A percentile compares a stretch with the other conserved stretches of the same genome.
Conservation (phyloP, 2,888 invertebrate species). For the Apodemia mormo region DNA sequence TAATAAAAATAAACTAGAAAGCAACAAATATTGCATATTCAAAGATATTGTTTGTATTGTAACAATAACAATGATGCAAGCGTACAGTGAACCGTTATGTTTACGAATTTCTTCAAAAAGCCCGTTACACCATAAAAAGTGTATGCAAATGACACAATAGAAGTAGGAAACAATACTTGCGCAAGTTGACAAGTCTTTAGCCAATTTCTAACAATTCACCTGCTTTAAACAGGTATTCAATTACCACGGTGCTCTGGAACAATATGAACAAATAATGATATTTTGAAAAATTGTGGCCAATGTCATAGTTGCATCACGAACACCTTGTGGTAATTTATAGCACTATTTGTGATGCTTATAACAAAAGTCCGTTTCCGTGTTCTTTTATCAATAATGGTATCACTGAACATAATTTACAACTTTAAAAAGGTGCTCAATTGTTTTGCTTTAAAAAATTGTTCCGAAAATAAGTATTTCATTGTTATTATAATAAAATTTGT, state of each 20-base stretch:
- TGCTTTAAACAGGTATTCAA: constrained; percentile 73
- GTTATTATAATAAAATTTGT: constrained; percentile 56
- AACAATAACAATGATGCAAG: constrained; percentile 62
- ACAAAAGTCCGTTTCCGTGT: constrained; percentile 79
- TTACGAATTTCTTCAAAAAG: constrained; percentile 60
- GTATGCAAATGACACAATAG: constrained; percentile 42
- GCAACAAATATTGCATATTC: constrained; percentile 31
- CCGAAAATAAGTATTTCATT: not conserved
- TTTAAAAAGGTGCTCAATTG: constrained; percentile 16
- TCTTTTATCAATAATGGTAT: constrained; percentile 72
- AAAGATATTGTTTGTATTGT: constrained; percentile 53
- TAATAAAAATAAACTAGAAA: constrained; percentile 36
- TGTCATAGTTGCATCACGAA: constrained; percentile 51
- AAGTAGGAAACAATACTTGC: constrained; percentile 58
- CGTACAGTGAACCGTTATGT: constrained; percentile 65
- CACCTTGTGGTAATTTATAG: constrained; percentile 79
- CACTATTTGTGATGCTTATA: constrained; percentile 50
- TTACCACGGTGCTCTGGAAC: constrained; percentile 72
- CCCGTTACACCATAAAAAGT: constrained; percentile 66
- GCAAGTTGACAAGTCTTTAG: constrained; percentile 59
- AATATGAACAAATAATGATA: constrained; percentile 68
- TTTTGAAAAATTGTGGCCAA: constrained; percentile 75
- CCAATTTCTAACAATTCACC: constrained; percentile 63
- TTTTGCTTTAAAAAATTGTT: constrained; percentile 3
- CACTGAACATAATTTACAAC: constrained; percentile 43